Conservation (phyloP, 2,113 vertebrate species). For the Donacobius atricapilla region DNA sequence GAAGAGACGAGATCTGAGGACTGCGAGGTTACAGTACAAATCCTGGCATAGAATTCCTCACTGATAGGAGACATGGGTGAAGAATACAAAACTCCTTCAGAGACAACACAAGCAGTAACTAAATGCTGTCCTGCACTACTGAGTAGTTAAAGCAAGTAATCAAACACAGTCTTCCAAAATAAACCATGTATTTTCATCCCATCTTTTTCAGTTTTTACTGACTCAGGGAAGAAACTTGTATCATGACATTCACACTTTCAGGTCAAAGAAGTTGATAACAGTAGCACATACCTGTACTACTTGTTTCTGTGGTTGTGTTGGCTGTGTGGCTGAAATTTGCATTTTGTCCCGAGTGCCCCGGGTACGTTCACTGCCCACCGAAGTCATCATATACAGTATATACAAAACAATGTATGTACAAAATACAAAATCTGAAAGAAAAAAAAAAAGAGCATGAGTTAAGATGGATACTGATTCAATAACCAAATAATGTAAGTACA, state of each 20-base stretch:
- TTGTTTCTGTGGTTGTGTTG: slow-evolving; percentile 91
- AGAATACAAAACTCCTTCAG: background rate
- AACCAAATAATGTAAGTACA: background rate
- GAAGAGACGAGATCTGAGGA: background rate
- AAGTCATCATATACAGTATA: slow-evolving; percentile 99
- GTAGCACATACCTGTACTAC: slow-evolving; percentile 83
- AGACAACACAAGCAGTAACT: background rate
- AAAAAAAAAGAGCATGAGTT: background rate
- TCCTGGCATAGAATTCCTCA: background rate
- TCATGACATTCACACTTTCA: background rate
- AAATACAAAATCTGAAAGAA: slow-evolving; percentile 94
- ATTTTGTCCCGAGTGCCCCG: slow-evolving; percentile 88
- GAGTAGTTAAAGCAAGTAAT: background rate
- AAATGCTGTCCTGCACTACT: background rate
- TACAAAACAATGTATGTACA: slow-evolving; percentile 99
- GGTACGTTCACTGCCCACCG: slow-evolving; percentile 89
- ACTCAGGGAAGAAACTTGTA: fast-evolving
- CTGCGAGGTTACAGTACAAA: background rate
- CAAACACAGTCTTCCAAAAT: background rate
- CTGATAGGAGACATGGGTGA: background rate
- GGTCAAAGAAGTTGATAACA: background rate
- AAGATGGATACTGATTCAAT: background rate
- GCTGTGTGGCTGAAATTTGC: slow-evolving; percentile 81
- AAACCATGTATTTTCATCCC: background rate
- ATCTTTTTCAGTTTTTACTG: background rate